Percentiles rank a stretch among this genome's conserved stretches.
Conservation (phyloP, 2,888 invertebrate species). For the Apodemia hepburni region DNA sequence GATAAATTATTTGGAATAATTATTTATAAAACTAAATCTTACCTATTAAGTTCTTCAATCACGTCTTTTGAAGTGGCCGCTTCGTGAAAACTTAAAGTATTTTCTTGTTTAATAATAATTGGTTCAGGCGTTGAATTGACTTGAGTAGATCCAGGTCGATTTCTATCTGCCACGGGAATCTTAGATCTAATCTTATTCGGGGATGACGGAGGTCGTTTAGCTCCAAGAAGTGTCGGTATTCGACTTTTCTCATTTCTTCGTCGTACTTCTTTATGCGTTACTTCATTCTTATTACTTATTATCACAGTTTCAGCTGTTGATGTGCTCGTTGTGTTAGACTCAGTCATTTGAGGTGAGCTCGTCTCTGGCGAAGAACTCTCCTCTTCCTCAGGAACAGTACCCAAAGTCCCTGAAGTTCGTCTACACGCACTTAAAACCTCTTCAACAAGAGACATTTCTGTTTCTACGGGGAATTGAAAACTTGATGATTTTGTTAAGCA, state of each 20-base stretch:
- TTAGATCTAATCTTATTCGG: constrained; percentile 60
- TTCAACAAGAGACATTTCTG: constrained; percentile 66
- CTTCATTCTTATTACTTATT: constrained; percentile 80
- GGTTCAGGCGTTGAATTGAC: constrained; percentile 45
- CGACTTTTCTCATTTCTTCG: constrained; percentile 76
- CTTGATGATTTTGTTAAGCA: constrained; percentile 60
- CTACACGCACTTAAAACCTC: constrained; percentile 70
- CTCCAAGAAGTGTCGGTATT: constrained; percentile 74
- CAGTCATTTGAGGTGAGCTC: constrained; percentile 81
- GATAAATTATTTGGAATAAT: background rate
- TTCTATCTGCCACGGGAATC: constrained; percentile 61
- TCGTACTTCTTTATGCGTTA: constrained; percentile 54
- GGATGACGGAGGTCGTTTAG: constrained; percentile 70
- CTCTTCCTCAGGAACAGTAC: constrained; percentile 83
- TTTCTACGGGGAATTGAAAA: constrained; percentile 55
- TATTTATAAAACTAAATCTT: constrained; percentile 24
- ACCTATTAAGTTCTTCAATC: constrained; percentile 86
- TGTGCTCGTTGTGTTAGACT: constrained; percentile 83
- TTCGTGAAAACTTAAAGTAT: constrained; percentile 86
- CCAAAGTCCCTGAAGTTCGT: constrained; percentile 66
- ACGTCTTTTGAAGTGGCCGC: constrained; percentile 88
- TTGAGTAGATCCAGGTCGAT: constrained; percentile 41
- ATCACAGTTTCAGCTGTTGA: constrained; percentile 87
- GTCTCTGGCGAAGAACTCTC: constrained; percentile 77
- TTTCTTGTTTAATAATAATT: constrained; percentile 74